Base-by-base conservation (phyloP, 1,140 invertebrate genomes). In the Danaus plexippus region DNA sequence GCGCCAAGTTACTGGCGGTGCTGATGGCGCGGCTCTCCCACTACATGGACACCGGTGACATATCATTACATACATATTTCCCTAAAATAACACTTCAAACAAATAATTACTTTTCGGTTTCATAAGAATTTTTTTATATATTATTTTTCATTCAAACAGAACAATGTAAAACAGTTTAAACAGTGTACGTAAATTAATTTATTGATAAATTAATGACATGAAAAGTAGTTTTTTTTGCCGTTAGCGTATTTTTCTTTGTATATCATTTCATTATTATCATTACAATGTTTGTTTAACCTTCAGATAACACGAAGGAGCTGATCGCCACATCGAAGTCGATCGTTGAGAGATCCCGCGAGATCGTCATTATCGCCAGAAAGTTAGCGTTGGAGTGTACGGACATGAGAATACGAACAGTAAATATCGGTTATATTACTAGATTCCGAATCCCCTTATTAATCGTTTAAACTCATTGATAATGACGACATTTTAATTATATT, bases 1-100 rank as follows among this genome's bases (percentile, higher is more conserved):
- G 97, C 5, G 98, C 98, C n/a, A 99, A 98, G 80, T 93, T 95
- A 67, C 99, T 99, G 96, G 98, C 98, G 45, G 91, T 98, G 48
- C 89, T 99, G 3, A 99, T 99, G 98, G 98, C 96, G 3, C 91
- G 94, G 66, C 90, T 99, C 5, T 97, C 96, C n/a, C 96, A 98
- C 12, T 69, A 77, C 48, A 82, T 85, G 81, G 68, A 74, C 42
- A 71, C 67, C 0, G 75, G 79, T 85, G 63, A 59, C 43, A 13
- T 8, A 13, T 15, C 15, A 15, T 15, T 15, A 3, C 1, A 15
- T 42, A 42, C 5, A 40, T 54, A 9, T 22, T n/a, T 22, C 15
- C 18, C 9, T 11, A 13, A 11, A 13, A 47, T 47, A 13, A 11
- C 46, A 47, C 4, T 47, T 15, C 46, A 47, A 45, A 45, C 2